phyloP scores from a whole-genome alignment of 1,140 invertebrate species.

The Ceratina australensis region DNA sequence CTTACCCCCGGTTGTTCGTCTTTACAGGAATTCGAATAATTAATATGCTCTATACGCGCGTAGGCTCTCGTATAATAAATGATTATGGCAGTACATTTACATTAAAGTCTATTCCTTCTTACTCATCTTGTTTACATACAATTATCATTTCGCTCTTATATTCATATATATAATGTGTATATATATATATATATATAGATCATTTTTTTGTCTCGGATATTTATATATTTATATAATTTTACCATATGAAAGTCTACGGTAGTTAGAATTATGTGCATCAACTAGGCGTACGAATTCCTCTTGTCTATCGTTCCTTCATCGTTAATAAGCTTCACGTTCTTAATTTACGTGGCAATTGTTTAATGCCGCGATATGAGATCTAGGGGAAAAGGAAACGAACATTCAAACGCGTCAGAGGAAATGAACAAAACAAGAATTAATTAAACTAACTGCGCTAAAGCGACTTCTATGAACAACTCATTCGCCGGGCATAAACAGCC shows the following conservation, averaged over 20 bases:
- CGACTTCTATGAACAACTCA: neutral
- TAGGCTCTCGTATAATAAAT: slow-evolving; percentile 77
- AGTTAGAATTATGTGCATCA: slow-evolving; percentile 69
- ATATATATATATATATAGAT: slow-evolving; percentile 44
- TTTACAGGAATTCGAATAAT: slow-evolving; percentile 76
- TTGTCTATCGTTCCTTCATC: slow-evolving; percentile 29
- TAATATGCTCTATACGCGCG: slow-evolving; percentile 65
- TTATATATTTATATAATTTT: slow-evolving; percentile 35
- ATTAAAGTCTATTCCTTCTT: slow-evolving; percentile 72
- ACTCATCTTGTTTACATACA: slow-evolving; percentile 46
- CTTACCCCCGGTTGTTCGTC: slow-evolving; percentile 58
- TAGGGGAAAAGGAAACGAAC: slow-evolving; percentile 4
- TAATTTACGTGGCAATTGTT: slow-evolving; percentile 27
- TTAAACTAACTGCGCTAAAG: slow-evolving; percentile 24
- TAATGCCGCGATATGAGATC: slow-evolving; percentile 46
- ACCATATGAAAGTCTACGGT: slow-evolving; percentile 66
- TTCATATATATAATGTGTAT: slow-evolving; percentile 49
- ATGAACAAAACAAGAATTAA: neutral
- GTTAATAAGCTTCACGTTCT: slow-evolving; percentile 44
- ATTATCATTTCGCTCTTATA: slow-evolving; percentile 33
- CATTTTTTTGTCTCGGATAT: slow-evolving; percentile 11
- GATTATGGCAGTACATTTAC: slow-evolving; percentile 80
- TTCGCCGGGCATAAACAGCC: neutral
- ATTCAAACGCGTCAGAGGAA: slow-evolving; percentile 25
- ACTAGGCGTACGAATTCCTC: slow-evolving; percentile 61